Evolutionary conservation across 2,888 invertebrate species (phyloP).

Genomic region (Halictus ligatus): DNA sequence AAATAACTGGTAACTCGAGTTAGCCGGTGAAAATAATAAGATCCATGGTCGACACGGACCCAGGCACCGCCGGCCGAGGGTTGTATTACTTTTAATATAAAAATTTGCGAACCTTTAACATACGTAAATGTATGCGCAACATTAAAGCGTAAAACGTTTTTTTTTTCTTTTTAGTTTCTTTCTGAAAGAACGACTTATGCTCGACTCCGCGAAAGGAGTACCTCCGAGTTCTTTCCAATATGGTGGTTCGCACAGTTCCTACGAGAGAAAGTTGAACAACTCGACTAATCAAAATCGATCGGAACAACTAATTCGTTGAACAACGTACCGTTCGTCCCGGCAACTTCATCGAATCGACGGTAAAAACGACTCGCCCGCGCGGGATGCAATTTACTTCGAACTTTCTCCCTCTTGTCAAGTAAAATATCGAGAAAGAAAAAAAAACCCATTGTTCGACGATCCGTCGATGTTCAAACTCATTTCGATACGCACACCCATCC

Average conservation of each 20-base stretch:
- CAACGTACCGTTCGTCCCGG: neutral
- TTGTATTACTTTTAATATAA: neutral
- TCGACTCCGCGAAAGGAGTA: neutral
- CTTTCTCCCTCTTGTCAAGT: neutral
- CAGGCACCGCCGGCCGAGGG: neutral
- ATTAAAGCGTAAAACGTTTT: neutral
- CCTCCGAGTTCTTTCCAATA: neutral
- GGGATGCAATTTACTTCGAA: neutral
- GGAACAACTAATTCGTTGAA: neutral
- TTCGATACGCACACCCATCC: neutral
- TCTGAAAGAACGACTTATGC: neutral
- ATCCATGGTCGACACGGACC: neutral
- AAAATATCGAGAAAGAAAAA: neutral
- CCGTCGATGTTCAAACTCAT: neutral
- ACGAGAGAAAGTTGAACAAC: neutral
- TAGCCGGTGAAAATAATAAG: neutral
- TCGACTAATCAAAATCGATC: neutral
- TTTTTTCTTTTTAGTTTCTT: neutral
- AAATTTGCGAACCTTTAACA: neutral
- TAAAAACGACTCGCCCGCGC: neutral
- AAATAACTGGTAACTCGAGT: neutral
- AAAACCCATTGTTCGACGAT: neutral
- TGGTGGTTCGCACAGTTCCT: neutral
- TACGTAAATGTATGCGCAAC: slow-evolving; percentile 8
- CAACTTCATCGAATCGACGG: neutral